These are phyloP conservation scores for Eupithecia exiguata DNA, from an alignment of 2,888 invertebrate species.

Conservation along the genomic window DNA sequence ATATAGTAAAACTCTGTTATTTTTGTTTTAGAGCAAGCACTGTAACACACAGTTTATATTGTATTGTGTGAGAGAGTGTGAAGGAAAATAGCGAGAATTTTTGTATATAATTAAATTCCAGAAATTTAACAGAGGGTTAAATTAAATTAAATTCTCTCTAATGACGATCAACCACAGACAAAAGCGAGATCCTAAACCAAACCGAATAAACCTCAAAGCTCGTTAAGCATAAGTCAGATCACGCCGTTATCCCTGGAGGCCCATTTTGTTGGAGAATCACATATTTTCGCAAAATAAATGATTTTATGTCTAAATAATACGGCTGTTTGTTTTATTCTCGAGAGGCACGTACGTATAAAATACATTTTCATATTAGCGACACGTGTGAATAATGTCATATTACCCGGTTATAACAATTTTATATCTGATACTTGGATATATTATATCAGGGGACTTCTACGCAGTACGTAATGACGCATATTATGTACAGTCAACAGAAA, in stretches of 20 bases:
- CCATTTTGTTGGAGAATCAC: constrained; percentile 21
- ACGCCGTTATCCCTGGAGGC: not conserved
- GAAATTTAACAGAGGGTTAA: not conserved
- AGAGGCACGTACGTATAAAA: constrained; percentile 33
- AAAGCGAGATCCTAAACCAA: constrained; percentile 6
- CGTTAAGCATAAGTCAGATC: constrained; percentile 9
- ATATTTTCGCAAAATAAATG: constrained; percentile 35
- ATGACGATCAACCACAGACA: constrained; percentile 8
- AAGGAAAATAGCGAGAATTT: not conserved
- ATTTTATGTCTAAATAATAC: constrained; percentile 9
- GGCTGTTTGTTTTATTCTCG: constrained; percentile 14
- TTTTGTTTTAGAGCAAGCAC: too few species aligned
- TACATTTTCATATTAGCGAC: constrained; percentile 34
- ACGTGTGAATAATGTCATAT: constrained; percentile 36
- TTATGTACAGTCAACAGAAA: not conserved
- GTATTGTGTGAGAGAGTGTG: not conserved
- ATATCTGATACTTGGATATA: not conserved
- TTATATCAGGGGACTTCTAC: not conserved
- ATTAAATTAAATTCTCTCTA: constrained; percentile 1
- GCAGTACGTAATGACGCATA: not conserved
- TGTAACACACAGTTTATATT: too few species aligned
- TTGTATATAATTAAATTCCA: not conserved
- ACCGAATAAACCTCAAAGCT: constrained; percentile 6
- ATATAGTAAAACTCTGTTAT: too few species aligned
- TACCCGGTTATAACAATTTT: constrained; percentile 8